phyloP scores from a whole-genome alignment of 2,888 invertebrate species.

The Eueremaeus valkanovi region DNA sequence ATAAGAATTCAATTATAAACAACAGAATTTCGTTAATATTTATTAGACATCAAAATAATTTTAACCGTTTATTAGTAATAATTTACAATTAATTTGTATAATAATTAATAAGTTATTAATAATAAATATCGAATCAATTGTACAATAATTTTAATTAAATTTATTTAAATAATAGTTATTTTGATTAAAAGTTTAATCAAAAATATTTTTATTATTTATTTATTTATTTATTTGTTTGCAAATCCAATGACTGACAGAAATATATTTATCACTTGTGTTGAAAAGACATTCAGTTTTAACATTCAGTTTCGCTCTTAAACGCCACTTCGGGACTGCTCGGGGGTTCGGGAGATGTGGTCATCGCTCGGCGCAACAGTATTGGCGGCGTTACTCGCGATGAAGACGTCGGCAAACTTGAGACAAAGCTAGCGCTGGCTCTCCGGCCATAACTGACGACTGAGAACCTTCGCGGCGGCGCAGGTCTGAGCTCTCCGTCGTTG shows the following conservation, averaged over 20 bases:
- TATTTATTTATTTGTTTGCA: no score
- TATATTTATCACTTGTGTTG: constrained; percentile 6
- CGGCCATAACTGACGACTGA: constrained; percentile 44
- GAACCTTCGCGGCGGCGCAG: constrained; percentile 50
- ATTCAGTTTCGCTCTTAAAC: constrained; percentile 41
- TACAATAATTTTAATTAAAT: not conserved
- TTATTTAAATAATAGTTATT: not conserved
- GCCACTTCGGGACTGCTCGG: constrained; percentile 39
- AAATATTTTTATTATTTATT: constrained; percentile 24
- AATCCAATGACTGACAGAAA: constrained; percentile 17
- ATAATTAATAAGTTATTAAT: constrained; percentile 4
- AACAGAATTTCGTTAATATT: constrained; percentile 24
- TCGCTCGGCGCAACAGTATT: constrained; percentile 36
- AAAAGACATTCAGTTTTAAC: constrained; percentile 38
- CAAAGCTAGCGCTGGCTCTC: constrained; percentile 43
- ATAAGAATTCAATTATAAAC: not conserved
- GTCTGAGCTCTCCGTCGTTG: constrained; percentile 51
- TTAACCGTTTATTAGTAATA: not conserved
- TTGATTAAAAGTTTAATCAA: constrained; percentile 4
- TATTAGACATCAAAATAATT: constrained; percentile 31
- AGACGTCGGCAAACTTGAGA: constrained; percentile 36
- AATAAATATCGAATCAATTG: not conserved
- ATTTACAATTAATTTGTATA: constrained; percentile 4
- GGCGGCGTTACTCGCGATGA: constrained; percentile 40
- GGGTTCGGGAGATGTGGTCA: constrained; percentile 39